Percentiles rank a stretch among this genome's conserved stretches.
Conservation (phyloP, 2,888 invertebrate species). For the Melangyna quadrimaculata region DNA sequence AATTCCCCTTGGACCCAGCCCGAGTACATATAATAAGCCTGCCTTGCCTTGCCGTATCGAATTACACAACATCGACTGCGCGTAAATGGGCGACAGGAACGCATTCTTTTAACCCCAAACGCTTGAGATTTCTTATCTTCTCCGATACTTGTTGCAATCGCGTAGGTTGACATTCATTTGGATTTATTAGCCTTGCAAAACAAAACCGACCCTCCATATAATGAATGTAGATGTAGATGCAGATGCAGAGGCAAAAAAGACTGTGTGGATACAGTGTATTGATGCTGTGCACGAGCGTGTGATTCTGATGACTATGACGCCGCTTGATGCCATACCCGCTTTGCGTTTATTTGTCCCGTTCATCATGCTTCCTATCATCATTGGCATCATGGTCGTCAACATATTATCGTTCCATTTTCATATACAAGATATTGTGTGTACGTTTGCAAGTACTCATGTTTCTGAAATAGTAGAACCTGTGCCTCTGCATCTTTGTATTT, state of each 20-base stretch:
- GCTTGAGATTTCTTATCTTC: conserved; percentile 63
- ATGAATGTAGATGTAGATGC: background rate
- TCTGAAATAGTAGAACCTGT: conserved; percentile 50
- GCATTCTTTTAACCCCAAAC: conserved; percentile 56
- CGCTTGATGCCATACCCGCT: conserved; percentile 5
- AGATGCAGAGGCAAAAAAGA: background rate
- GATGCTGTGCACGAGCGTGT: conserved; percentile 19
- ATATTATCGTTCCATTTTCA: conserved; percentile 43
- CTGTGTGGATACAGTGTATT: background rate
- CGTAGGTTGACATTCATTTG: conserved; percentile 71
- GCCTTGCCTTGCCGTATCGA: conserved; percentile 45
- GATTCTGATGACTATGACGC: conserved; percentile 2
- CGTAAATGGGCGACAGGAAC: conserved; percentile 64
- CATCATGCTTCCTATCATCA: conserved; percentile 64
- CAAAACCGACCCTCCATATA: conserved; percentile 19
- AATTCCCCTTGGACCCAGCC: background rate
- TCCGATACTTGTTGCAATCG: conserved; percentile 71
- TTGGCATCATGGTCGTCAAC: conserved; percentile 56
- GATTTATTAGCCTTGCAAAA: conserved; percentile 70
- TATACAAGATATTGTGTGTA: conserved; percentile 36
- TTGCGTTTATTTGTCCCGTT: conserved; percentile 64
- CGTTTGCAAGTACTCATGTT: conserved; percentile 59
- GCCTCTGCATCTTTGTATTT: background rate
- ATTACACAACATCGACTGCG: conserved; percentile 59
- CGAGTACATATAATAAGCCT: background rate